Evolutionary conservation across 1,140 invertebrate genomes (phyloP).

Genomic region (Thereuonema tuberculata): DNA sequence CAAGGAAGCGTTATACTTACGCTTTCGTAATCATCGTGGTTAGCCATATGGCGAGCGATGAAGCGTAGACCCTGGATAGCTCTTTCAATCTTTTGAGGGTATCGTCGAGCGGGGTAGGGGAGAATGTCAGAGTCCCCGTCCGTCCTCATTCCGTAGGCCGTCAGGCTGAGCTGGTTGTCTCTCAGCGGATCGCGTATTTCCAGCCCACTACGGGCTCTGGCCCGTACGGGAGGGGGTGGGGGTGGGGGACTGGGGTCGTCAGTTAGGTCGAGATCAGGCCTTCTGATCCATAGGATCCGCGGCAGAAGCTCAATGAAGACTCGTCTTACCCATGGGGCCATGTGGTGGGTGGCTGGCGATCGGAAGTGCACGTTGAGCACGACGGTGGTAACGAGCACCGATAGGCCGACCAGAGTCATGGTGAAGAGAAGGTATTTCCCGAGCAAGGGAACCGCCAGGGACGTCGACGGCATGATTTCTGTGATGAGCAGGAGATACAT

Average conservation of each 20-base stretch:
- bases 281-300: conserved; percentile 38
- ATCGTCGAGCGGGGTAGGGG: conserved; percentile 50
- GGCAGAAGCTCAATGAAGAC: conserved; percentile 82
- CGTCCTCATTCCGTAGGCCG: conserved; percentile 31
- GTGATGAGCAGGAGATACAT: conserved; percentile 96
- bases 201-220: neutral
- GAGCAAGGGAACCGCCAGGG: conserved; percentile 87
- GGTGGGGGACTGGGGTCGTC: conserved; percentile 8
- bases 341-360: conserved; percentile 84
- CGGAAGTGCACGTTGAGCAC: conserved; percentile 98
- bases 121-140: conserved; percentile 57
- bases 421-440: conserved; percentile 98
- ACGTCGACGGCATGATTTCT: conserved; percentile 99
- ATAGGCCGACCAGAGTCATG: conserved; percentile 96
- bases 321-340: conserved; percentile 76
- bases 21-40: conserved; percentile 84
- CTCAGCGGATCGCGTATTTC: neutral
- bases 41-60: conserved; percentile 85
- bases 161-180: conserved; percentile 4
- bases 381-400: conserved; percentile 93
- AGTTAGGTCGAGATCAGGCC: conserved; percentile 20
- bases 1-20: conserved; percentile 54
- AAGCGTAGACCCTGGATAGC: conserved; percentile 78
- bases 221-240: neutral
- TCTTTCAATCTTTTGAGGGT: conserved; percentile 43